A percentile compares a stretch with the other conserved stretches of the same genome.
Conservation (phyloP, 2,113 vertebrate genomes). For the Serilophus lunatus region DNA sequence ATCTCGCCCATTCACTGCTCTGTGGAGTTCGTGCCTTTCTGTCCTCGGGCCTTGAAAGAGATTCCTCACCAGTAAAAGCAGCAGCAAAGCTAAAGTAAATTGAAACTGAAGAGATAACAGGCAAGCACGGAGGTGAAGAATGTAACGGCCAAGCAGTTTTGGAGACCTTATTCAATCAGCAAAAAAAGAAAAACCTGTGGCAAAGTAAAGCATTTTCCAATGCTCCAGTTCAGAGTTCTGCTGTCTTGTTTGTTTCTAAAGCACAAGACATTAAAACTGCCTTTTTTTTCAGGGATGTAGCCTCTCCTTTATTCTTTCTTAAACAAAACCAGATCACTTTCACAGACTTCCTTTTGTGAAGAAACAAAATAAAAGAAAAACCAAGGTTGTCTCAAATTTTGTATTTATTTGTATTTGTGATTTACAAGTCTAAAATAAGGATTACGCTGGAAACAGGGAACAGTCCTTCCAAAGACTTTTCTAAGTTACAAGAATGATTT, state of each 20-base stretch:
- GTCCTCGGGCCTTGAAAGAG: background rate
- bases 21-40: background rate
- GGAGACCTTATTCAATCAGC: background rate
- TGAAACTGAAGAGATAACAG: background rate
- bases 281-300: background rate
- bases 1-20: background rate
- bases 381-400: background rate
- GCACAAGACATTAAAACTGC: background rate
- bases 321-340: background rate
- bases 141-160: background rate
- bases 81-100: background rate
- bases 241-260: background rate
- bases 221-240: background rate
- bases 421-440: background rate
- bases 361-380: accelerated
- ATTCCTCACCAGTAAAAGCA: background rate
- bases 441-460: background rate
- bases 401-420: background rate
- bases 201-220: background rate
- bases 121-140: background rate
- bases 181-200: background rate
- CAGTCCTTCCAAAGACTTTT: background rate
- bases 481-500: background rate
- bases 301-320: background rate
- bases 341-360: background rate